phyloP scores from a whole-genome alignment of 2,888 invertebrate genomes.

The Isoperla grammatica region DNA sequence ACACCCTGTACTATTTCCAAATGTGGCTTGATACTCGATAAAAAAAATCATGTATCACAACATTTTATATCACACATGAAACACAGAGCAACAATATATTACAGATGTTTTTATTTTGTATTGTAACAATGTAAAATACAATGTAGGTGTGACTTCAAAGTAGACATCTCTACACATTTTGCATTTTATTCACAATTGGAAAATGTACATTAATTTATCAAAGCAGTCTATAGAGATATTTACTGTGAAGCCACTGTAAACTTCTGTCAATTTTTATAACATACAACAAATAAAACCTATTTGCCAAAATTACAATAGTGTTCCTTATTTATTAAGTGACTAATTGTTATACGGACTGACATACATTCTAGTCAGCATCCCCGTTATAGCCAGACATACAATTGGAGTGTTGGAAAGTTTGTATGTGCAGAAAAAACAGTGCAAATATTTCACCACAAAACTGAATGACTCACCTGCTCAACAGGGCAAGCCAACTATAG shows the following conservation, averaged over 20 bases:
- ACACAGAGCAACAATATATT: slow-evolving; percentile 10
- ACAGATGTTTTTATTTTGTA: neutral
- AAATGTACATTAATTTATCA: neutral
- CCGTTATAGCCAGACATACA: neutral
- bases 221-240: slow-evolving; percentile 1
- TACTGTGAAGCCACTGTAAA: neutral
- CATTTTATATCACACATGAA: slow-evolving; percentile 1
- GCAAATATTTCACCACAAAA: no score
- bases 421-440: neutral
- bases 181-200: neutral
- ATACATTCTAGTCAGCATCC: neutral
- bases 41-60: slow-evolving; percentile 10
- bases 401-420: neutral
- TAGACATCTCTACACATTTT: neutral
- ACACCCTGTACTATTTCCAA: no score
- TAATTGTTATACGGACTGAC: neutral
- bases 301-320: neutral
- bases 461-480: no score
- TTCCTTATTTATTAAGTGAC: neutral
- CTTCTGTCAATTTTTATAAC: neutral
- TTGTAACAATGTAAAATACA: neutral
- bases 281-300: neutral
- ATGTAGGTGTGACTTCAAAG: neutral
- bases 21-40: neutral
- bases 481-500: no score